These are phyloP conservation scores for Torymus texanus DNA, from an alignment of 2,888 invertebrate genomes.

Conservation along the genomic window DNA sequence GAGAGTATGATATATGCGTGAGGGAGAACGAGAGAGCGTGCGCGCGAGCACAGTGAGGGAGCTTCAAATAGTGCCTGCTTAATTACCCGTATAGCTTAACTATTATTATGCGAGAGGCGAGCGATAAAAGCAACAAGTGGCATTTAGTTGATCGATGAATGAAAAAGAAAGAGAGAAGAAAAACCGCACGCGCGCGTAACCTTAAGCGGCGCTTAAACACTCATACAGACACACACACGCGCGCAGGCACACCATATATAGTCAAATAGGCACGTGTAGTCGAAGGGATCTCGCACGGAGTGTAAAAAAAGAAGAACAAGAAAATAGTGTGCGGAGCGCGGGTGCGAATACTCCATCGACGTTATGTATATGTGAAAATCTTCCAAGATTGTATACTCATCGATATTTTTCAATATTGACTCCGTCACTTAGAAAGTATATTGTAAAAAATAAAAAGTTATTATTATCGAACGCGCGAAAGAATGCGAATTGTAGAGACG, in stretches of 20 bases:
- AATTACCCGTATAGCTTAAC: slow-evolving; percentile 60
- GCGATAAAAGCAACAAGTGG: slow-evolving; percentile 43
- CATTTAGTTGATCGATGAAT: slow-evolving; percentile 57
- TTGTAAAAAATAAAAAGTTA: slow-evolving; percentile 18
- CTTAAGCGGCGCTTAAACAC: neutral
- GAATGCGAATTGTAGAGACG: neutral
- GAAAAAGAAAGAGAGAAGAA: slow-evolving; percentile 33
- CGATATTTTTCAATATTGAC: slow-evolving; percentile 46
- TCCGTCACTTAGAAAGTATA: slow-evolving; percentile 38
- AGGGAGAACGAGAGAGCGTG: slow-evolving; percentile 27
- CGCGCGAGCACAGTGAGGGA: slow-evolving; percentile 64
- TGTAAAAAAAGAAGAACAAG: neutral
- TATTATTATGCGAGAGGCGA: slow-evolving; percentile 52
- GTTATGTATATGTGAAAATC: slow-evolving; percentile 8
- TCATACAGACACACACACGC: too few species aligned
- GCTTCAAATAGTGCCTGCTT: slow-evolving; percentile 75
- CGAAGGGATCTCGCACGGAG: neutral
- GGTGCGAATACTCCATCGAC: neutral
- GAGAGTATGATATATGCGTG: slow-evolving; percentile 10
- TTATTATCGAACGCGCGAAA: neutral
- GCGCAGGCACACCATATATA: too few species aligned
- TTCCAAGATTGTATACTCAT: slow-evolving; percentile 32
- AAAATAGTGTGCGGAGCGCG: neutral
- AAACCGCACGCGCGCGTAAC: slow-evolving; percentile 11
- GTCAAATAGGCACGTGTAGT: neutral